These are phyloP conservation scores for Cyprinodon variegatus DNA, from an alignment of 2,113 vertebrate species.

Conservation along the genomic window DNA sequence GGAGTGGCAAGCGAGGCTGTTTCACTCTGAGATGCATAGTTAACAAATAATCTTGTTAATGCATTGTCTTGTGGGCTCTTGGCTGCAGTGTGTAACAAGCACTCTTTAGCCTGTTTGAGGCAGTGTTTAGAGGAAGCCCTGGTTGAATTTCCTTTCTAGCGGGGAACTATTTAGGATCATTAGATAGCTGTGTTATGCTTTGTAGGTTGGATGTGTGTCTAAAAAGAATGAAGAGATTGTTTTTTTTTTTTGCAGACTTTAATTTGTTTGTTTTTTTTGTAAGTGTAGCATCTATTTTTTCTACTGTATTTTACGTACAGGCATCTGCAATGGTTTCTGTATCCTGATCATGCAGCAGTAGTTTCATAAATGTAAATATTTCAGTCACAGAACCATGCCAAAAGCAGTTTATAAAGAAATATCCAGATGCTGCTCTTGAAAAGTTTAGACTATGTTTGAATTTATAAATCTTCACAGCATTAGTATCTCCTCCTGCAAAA, in stretches of 20 bases:
- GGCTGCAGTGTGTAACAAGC: background rate
- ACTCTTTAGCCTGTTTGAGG: constrained; percentile 32
- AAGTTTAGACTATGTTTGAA: background rate
- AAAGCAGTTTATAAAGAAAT: background rate
- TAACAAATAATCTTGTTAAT: constrained; percentile 64
- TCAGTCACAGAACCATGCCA: background rate
- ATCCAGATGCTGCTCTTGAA: background rate
- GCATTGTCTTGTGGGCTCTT: constrained; percentile 14
- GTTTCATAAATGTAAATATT: constrained; percentile 5
- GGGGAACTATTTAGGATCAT: constrained; percentile 49
- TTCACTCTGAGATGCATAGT: constrained; percentile 64
- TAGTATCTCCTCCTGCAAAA: background rate
- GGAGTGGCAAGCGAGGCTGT: constrained; percentile 67
- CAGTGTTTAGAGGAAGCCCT: constrained; percentile 18
- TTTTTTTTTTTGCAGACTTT: constrained; percentile 12
- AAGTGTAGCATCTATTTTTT: constrained; percentile 22
- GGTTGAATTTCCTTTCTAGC: constrained; percentile 41
- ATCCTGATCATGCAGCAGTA: background rate
- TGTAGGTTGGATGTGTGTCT: background rate
- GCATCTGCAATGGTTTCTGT: background rate
- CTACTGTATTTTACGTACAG: background rate
- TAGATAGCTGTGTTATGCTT: constrained; percentile 12
- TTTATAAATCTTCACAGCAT: background rate
- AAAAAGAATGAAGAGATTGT: background rate
- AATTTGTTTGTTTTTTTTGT: constrained; percentile 18